Percentiles rank a stretch among this genome's conserved stretches.
Conservation (phyloP, 2,797 vertebrate species). For the Cyclopterus lumpus region DNA sequence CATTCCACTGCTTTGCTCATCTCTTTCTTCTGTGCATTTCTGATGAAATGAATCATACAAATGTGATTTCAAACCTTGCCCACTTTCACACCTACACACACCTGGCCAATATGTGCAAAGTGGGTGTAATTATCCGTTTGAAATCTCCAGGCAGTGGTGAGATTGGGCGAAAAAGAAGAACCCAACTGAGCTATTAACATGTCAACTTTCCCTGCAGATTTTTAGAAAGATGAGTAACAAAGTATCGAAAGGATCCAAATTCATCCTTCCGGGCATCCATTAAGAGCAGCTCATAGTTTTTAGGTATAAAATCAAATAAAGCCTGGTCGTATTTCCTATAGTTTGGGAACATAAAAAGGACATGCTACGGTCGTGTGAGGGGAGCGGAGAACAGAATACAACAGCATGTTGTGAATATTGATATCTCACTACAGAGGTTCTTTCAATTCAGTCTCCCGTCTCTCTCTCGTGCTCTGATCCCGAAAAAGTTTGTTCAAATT, state of each 20-base stretch:
- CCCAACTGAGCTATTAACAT: neutral
- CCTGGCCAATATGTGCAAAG: neutral
- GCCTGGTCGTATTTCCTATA: neutral
- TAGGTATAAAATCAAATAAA: neutral
- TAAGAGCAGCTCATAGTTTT: neutral
- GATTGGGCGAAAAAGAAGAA: neutral
- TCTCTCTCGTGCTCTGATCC: conserved; percentile 8
- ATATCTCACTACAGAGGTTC: neutral
- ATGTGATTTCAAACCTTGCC: neutral
- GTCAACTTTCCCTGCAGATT: neutral
- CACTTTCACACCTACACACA: neutral
- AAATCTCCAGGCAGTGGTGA: neutral
- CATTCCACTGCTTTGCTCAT: neutral
- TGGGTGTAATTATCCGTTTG: conserved; percentile 3
- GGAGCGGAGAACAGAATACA: neutral
- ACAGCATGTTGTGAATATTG: neutral
- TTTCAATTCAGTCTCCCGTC: neutral
- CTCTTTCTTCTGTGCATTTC: neutral
- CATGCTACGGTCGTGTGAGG: neutral
- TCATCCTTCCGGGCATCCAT: neutral
- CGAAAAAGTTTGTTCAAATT: conserved; percentile 45
- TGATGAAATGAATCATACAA: neutral
- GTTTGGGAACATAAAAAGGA: no score
- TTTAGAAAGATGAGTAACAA: neutral
- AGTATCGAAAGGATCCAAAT: neutral